Evolutionary conservation across 2,113 vertebrate species (phyloP).

Genomic region (Nibea coibor): DNA sequence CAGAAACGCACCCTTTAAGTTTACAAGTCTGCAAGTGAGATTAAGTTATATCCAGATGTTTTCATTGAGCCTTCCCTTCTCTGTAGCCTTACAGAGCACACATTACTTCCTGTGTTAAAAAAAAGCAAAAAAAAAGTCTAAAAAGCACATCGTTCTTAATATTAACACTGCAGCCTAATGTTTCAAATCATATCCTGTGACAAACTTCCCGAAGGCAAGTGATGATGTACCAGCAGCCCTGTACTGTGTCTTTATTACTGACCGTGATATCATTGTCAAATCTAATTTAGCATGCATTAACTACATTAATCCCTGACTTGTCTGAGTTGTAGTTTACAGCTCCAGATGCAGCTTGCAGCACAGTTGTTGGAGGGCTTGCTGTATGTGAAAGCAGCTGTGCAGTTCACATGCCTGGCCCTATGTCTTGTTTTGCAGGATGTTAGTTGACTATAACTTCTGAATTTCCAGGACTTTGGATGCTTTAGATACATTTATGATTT

Average conservation of each 20-base stretch:
- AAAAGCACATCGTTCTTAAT: no score
- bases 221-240: background rate
- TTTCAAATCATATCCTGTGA: background rate
- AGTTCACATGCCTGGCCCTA: background rate
- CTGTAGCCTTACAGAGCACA: no score
- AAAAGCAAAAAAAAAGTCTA: no score
- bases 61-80: no score
- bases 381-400: slow-evolving; percentile 19
- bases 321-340: background rate
- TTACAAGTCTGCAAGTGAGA: no score
- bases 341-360: background rate
- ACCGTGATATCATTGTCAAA: background rate
- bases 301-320: background rate
- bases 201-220: background rate
- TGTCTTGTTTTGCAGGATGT: background rate
- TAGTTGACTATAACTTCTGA: background rate
- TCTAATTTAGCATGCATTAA: background rate
- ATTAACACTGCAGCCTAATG: background rate
- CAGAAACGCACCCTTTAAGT: no score
- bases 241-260: background rate
- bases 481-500: no score
- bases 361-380: background rate
- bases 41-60: no score
- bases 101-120: no score
- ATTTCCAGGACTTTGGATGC: background rate